Evolutionary conservation across 2,797 vertebrate genomes (phyloP).

Genomic region (Thamnophis elegans): DNA sequence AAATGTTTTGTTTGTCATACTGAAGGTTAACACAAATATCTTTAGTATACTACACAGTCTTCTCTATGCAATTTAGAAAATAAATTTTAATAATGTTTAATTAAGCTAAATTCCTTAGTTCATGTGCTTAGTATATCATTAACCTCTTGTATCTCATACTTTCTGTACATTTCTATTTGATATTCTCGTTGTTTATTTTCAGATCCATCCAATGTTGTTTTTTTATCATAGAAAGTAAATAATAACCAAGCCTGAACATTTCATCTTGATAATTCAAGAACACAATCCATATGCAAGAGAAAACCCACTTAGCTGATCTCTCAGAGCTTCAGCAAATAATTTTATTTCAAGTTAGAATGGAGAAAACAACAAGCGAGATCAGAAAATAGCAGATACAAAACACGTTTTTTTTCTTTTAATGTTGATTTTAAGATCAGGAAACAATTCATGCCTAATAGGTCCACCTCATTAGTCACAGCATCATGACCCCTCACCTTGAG

Average conservation of each 20-base stretch:
- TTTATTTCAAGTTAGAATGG: slow-evolving; percentile 57
- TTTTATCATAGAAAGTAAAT: not conserved
- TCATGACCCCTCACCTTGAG: slow-evolving; percentile 70
- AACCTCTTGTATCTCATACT: slow-evolving; percentile 3
- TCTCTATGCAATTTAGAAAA: not conserved
- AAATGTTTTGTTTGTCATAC: not conserved
- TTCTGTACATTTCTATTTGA: not conserved
- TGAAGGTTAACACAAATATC: not conserved
- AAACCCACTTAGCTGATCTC: slow-evolving; percentile 51
- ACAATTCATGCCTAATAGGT: slow-evolving; percentile 62
- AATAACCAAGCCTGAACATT: slow-evolving; percentile 44
- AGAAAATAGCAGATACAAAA: slow-evolving; percentile 52
- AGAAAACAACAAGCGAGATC: slow-evolving; percentile 55
- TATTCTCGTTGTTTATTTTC: slow-evolving; percentile 20
- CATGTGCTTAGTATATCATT: not conserved
- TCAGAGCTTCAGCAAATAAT: slow-evolving; percentile 56
- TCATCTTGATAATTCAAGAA: slow-evolving; percentile 47
- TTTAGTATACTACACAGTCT: not conserved
- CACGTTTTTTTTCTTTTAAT: slow-evolving; percentile 40
- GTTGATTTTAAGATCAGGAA: slow-evolving; percentile 59
- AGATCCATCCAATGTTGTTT: slow-evolving; percentile 26
- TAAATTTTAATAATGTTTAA: not conserved
- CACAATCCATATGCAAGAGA: slow-evolving; percentile 37
- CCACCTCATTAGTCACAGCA: slow-evolving; percentile 69
- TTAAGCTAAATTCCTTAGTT: not conserved